These are phyloP conservation scores for Andrena camellia DNA, from an alignment of 2,888 invertebrate genomes.

Conservation along the genomic window DNA sequence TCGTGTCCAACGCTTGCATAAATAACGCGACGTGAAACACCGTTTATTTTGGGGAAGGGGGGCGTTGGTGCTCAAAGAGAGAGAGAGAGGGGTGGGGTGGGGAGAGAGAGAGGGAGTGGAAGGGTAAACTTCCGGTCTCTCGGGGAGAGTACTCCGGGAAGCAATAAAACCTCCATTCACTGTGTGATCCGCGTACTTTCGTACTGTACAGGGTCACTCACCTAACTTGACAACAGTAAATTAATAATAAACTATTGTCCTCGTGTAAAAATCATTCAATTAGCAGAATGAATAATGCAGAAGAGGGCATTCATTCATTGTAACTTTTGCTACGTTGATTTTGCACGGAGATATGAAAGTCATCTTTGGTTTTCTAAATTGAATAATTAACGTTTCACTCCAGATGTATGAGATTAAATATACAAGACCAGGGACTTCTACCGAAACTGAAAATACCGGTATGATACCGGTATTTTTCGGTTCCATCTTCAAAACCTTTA, in stretches of 20 bases:
- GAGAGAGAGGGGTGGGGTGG: too few relatives aligned
- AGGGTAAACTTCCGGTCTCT: constrained; percentile 68
- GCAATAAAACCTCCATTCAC: constrained; percentile 72
- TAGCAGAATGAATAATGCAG: too few relatives aligned
- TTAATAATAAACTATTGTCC: not conserved
- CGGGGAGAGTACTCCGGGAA: constrained; percentile 62
- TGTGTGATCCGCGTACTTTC: constrained; percentile 52
- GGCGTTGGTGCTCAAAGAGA: constrained; percentile 17
- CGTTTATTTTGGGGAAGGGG: constrained; percentile 65
- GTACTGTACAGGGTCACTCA: constrained; percentile 41
- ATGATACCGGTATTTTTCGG: too few relatives aligned
- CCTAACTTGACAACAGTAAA: constrained; percentile 7
- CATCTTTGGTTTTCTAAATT: too few relatives aligned
- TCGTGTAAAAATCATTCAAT: not conserved
- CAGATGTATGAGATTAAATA: too few relatives aligned
- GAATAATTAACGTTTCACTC: too few relatives aligned
- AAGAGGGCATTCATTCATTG: too few relatives aligned
- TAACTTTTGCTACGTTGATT: too few relatives aligned
- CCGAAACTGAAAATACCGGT: too few relatives aligned
- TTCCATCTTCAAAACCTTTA: too few relatives aligned
- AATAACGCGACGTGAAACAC: constrained; percentile 67
- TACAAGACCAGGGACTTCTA: too few relatives aligned
- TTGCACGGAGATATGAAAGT: too few relatives aligned
- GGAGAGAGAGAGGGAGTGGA: not conserved
- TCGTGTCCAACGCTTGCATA: constrained; percentile 64